Percentiles rank a stretch among this genome's conserved stretches.
These are phyloP conservation scores for Nyctereutes procyonoides DNA, from an alignment of 2,113 vertebrate species.

Conservation along the genomic window DNA sequence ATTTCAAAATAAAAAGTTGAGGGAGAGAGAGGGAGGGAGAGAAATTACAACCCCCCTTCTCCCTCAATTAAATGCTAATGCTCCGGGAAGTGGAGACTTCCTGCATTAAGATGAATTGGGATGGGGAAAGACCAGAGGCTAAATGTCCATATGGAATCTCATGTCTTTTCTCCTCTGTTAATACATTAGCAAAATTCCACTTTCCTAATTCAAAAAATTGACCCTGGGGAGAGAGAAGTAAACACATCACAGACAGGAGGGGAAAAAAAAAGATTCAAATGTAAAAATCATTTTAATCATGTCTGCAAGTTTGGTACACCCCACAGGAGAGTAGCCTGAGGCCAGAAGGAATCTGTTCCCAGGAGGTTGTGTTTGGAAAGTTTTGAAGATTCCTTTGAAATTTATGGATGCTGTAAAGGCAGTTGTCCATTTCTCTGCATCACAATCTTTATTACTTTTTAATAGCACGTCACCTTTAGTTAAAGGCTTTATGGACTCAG, in stretches of 20 bases:
- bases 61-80: background rate
- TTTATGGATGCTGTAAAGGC: background rate
- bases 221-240: background rate
- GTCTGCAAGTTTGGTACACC: background rate
- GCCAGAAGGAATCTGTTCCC: background rate
- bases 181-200: background rate
- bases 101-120: background rate
- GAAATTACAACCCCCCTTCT: background rate
- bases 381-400: slow-evolving; percentile 19
- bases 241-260: background rate
- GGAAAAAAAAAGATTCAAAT: slow-evolving; percentile 12
- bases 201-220: slow-evolving; percentile 44
- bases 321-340: slow-evolving; percentile 11
- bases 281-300: slow-evolving; percentile 50
- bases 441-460: background rate
- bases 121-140: background rate
- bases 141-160: background rate
- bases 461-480: background rate
- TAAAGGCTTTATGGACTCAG: slow-evolving; percentile 6
- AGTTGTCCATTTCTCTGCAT: slow-evolving; percentile 26
- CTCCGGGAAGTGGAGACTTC: background rate
- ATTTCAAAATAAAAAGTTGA: background rate
- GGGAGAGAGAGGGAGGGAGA: background rate
- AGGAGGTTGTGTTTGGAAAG: background rate
- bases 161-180: background rate